Evolutionary conservation across 2,113 vertebrate genomes (phyloP).

Genomic region (Eonycteris spelaea): DNA sequence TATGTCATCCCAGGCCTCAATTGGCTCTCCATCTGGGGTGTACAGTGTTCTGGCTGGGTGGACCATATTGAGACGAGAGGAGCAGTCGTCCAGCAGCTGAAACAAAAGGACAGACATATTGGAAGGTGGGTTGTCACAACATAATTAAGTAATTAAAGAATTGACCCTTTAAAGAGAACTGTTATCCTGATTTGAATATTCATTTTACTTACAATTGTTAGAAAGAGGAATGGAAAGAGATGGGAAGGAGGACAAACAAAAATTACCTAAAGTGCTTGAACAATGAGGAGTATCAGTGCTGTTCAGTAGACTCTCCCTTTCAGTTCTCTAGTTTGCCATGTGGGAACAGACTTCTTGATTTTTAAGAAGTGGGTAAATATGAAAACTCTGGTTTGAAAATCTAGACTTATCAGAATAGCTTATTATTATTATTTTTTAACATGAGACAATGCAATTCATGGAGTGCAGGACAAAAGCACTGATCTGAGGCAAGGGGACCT

Average conservation of each 20-base stretch:
- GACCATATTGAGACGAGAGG: conserved; percentile 57
- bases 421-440: not conserved
- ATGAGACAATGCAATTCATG: too few species aligned
- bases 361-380: not conserved
- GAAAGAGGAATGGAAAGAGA: not conserved
- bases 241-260: not conserved
- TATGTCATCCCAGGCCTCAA: conserved; percentile 56
- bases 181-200: not conserved
- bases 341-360: not conserved
- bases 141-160: not conserved
- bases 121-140: not conserved
- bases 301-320: not conserved
- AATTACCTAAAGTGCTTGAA: not conserved
- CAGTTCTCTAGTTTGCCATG: not conserved
- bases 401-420: not conserved
- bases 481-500: not conserved
- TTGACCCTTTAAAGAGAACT: not conserved
- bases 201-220: not conserved
- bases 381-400: not conserved
- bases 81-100: conserved; percentile 65
- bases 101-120: not conserved
- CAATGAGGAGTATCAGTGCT: not conserved
- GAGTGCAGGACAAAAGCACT: not conserved
- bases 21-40: not conserved
- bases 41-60: conserved; percentile 57